phyloP scores from a whole-genome alignment of 2,113 vertebrate genomes.

The Crypturellus undulatus region DNA sequence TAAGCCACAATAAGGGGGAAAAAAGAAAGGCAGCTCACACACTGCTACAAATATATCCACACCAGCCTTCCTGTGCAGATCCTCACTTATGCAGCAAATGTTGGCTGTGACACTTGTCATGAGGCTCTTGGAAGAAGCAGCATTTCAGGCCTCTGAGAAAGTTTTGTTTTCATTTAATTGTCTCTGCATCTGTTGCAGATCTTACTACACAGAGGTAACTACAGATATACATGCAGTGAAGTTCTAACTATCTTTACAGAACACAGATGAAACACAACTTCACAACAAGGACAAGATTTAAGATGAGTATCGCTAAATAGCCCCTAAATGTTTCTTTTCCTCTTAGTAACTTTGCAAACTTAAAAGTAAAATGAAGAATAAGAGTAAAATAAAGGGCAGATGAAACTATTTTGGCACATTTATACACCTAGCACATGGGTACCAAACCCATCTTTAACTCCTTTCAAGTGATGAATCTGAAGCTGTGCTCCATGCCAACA shows the following conservation, averaged over 20 bases:
- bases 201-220: not conserved
- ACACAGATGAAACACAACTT: not conserved
- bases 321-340: not conserved
- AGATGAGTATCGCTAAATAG: not conserved
- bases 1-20: slow-evolving; percentile 16
- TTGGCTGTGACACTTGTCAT: not conserved
- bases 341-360: not conserved
- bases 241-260: not conserved
- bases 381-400: not conserved
- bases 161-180: not conserved
- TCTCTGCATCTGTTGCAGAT: not conserved
- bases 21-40: not conserved
- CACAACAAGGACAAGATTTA: not conserved
- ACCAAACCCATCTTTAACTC: not conserved
- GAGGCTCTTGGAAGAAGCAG: not conserved
- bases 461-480: not conserved
- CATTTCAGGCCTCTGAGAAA: not conserved
- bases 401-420: not conserved
- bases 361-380: not conserved
- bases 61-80: not conserved
- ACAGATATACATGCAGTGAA: not conserved
- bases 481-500: not conserved
- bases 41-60: not conserved
- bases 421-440: not conserved
- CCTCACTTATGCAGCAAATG: not conserved